phyloP scores from a whole-genome alignment of 2,113 vertebrate species.

The Rhabdomys dilectus region DNA sequence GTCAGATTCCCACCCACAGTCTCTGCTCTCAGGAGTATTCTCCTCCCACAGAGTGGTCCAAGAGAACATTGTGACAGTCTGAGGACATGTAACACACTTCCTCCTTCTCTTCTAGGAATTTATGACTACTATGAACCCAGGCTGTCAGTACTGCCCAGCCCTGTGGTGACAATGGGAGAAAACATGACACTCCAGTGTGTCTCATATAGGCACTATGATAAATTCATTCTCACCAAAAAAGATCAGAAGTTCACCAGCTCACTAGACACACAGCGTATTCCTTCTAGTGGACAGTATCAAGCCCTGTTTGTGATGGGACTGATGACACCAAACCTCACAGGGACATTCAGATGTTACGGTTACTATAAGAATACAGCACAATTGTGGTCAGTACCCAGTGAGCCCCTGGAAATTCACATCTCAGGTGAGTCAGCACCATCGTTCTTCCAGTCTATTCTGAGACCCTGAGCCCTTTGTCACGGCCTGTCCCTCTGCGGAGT shows the following conservation, averaged over 20 bases:
- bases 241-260: background rate
- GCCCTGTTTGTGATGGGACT: background rate
- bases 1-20: too few relatives aligned
- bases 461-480: rapidly evolving
- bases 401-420: background rate
- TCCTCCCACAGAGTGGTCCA: too few relatives aligned
- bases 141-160: background rate
- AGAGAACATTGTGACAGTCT: background rate
- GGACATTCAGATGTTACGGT: background rate
- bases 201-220: background rate
- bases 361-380: background rate
- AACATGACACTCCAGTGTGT: background rate
- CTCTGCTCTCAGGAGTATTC: background rate
- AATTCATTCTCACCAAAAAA: background rate
- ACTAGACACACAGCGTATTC: too few relatives aligned
- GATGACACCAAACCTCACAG: background rate
- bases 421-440: background rate
- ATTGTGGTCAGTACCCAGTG: background rate
- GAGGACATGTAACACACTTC: rapidly evolving
- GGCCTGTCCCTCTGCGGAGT: background rate
- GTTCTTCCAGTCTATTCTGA: background rate
- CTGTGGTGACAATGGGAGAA: background rate
- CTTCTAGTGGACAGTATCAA: too few relatives aligned
- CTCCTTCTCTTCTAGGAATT: constrained; percentile 11
- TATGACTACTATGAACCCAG: background rate